Conservation (phyloP, 2,888 invertebrate species). For the Agriopis leucophaearia region DNA sequence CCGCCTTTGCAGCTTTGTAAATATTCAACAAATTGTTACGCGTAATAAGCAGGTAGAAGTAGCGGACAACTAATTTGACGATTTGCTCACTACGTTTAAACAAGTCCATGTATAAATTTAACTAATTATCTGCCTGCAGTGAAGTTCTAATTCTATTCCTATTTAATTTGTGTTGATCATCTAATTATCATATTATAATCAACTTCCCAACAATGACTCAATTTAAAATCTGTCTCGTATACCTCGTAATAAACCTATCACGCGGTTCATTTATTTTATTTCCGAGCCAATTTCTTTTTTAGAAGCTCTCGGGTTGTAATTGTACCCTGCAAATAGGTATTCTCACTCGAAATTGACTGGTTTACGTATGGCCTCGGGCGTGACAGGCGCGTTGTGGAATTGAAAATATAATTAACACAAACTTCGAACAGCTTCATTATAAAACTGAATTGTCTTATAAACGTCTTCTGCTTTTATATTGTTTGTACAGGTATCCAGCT, state of each 20-base stretch:
- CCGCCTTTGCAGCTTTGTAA: slow-evolving; percentile 36
- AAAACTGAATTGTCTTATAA: slow-evolving; percentile 64
- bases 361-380: slow-evolving; percentile 58
- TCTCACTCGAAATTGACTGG: slow-evolving; percentile 60
- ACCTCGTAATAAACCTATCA: slow-evolving; percentile 40
- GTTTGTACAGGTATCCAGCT: slow-evolving; percentile 15
- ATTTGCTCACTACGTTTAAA: slow-evolving; percentile 17
- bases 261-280: slow-evolving; percentile 44
- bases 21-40: slow-evolving; percentile 33
- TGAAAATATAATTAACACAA: slow-evolving; percentile 78
- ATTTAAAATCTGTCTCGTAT: slow-evolving; percentile 31
- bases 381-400: slow-evolving; percentile 69
- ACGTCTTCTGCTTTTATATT: slow-evolving; percentile 66
- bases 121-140: not conserved
- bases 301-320: slow-evolving; percentile 50
- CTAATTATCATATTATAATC: slow-evolving; percentile 17
- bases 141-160: not conserved
- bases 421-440: slow-evolving; percentile 72
- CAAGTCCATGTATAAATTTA: not conserved
- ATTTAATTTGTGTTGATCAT: slow-evolving; percentile 3
- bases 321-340: slow-evolving; percentile 55
- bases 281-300: slow-evolving; percentile 45
- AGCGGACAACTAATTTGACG: slow-evolving; percentile 21
- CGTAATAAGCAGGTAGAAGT: slow-evolving; percentile 28
- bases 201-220: slow-evolving; percentile 26